Percentiles rank a stretch among this genome's conserved stretches.
Evolutionary conservation across 2,888 invertebrate species (phyloP).

Genomic region (Selenia dentaria): DNA sequence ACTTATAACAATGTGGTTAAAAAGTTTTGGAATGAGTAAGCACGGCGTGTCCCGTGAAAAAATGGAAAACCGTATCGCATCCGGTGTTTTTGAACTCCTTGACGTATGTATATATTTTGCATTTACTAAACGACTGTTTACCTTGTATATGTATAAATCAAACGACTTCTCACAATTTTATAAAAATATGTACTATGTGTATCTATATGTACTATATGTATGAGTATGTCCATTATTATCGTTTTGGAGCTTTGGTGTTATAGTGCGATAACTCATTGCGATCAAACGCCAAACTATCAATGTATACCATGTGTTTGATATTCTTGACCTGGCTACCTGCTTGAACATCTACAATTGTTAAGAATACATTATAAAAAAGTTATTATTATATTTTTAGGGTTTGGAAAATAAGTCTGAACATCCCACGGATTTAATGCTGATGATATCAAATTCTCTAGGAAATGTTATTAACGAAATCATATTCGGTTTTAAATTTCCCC

Average conservation of each 20-base stretch:
- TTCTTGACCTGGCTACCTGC: too few species aligned
- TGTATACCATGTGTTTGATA: too few species aligned
- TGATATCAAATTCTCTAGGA: conserved; percentile 89
- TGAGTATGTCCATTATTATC: too few species aligned
- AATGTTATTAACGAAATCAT: conserved; percentile 91
- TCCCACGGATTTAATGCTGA: conserved; percentile 78
- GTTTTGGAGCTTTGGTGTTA: too few species aligned
- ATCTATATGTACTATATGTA: too few species aligned
- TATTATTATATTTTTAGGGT: conserved; percentile 48
- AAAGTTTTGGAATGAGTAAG: conserved; percentile 89
- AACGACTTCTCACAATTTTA: too few species aligned
- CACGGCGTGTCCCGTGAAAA: conserved; percentile 84
- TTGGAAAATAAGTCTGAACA: conserved; percentile 52
- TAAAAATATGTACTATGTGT: too few species aligned
- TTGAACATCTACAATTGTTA: background rate
- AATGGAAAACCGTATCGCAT: conserved; percentile 87
- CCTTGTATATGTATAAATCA: too few species aligned
- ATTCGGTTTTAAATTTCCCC: conserved; percentile 89
- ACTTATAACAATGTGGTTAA: conserved; percentile 89
- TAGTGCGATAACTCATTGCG: too few species aligned
- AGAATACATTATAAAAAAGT: too few species aligned
- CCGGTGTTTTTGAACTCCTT: conserved; percentile 86
- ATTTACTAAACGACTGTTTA: too few species aligned
- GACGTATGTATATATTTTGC: conserved; percentile 63
- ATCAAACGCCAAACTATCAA: too few species aligned